A percentile compares a stretch with the other conserved stretches of the same genome.
Conservation (phyloP, 1,140 invertebrate genomes). For the Drosophila sucinea region DNA sequence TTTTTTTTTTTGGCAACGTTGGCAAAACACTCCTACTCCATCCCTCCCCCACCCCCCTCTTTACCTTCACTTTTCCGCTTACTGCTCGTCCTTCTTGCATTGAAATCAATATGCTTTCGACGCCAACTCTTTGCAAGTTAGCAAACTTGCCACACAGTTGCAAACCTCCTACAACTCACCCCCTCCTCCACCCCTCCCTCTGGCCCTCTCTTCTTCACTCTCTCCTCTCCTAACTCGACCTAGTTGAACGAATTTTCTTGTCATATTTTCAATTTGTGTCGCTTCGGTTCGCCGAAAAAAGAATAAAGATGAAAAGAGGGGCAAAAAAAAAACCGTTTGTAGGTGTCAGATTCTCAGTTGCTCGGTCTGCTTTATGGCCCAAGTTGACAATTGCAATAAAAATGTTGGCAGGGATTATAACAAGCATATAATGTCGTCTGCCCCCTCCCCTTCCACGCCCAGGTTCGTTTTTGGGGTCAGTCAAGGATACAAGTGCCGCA, state of each 20-base stretch:
- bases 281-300: slow-evolving; percentile 44
- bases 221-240: slow-evolving; percentile 46
- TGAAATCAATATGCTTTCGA: slow-evolving; percentile 78
- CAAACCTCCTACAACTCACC: neutral
- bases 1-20: slow-evolving; percentile 69
- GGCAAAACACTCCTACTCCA: slow-evolving; percentile 57
- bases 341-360: slow-evolving; percentile 67
- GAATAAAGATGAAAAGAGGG: slow-evolving; percentile 17
- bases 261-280: slow-evolving; percentile 81
- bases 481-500: slow-evolving; percentile 52
- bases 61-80: slow-evolving; percentile 11
- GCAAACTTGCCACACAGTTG: slow-evolving; percentile 66
- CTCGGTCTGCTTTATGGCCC: slow-evolving; percentile 66
- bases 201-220: neutral
- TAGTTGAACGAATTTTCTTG: slow-evolving; percentile 75
- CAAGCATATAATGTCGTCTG: slow-evolving; percentile 72
- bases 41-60: neutral
- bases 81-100: slow-evolving; percentile 26
- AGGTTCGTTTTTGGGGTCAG: slow-evolving; percentile 37
- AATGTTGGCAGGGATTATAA: slow-evolving; percentile 79
- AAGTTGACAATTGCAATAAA: slow-evolving; percentile 79
- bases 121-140: slow-evolving; percentile 70
- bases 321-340: slow-evolving; percentile 43
- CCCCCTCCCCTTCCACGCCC: neutral
- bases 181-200: neutral